These are phyloP conservation scores for Linhomoeus sp. DNA, from an alignment of 2,888 invertebrate species.

Conservation along the genomic window DNA sequence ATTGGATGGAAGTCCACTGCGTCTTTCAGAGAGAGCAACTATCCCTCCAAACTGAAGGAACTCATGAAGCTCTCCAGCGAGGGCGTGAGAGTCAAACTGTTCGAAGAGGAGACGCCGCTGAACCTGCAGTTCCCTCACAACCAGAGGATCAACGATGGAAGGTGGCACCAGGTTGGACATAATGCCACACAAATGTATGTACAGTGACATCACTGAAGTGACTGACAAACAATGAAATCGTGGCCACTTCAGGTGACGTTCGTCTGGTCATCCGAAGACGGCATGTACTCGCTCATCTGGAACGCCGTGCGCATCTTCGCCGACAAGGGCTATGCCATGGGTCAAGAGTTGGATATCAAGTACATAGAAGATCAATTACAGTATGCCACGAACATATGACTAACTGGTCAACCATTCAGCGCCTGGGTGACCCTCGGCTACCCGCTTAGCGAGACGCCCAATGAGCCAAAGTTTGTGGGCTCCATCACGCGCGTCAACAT, in stretches of 20 bases:
- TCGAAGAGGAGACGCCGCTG: slow-evolving; percentile 41
- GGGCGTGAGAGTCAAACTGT: slow-evolving; percentile 72
- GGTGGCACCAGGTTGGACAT: slow-evolving; percentile 49
- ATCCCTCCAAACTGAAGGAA: slow-evolving; percentile 46
- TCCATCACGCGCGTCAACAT: slow-evolving; percentile 79
- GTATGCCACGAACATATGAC: no score
- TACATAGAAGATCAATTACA: no score
- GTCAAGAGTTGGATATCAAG: slow-evolving; percentile 59
- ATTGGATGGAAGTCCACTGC: no score
- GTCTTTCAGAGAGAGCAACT: slow-evolving; percentile 44
- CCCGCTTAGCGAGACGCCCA: slow-evolving; percentile 46
- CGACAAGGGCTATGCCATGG: slow-evolving; percentile 65
- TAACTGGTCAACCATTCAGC: slow-evolving; percentile 33
- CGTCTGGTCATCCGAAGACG: slow-evolving; percentile 68
- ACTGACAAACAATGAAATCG: no score
- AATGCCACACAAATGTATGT: no score
- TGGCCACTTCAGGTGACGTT: slow-evolving; percentile 63
- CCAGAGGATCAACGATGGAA: slow-evolving; percentile 59
- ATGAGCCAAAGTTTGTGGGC: slow-evolving; percentile 36
- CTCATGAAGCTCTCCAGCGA: slow-evolving; percentile 74
- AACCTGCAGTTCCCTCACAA: slow-evolving; percentile 14
- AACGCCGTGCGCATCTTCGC: slow-evolving; percentile 84
- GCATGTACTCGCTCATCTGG: slow-evolving; percentile 70
- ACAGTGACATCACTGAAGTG: no score
- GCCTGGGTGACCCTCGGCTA: slow-evolving; percentile 80